Base-by-base conservation (phyloP, 2,113 vertebrate species). In the Macaca mulatta region DNA sequence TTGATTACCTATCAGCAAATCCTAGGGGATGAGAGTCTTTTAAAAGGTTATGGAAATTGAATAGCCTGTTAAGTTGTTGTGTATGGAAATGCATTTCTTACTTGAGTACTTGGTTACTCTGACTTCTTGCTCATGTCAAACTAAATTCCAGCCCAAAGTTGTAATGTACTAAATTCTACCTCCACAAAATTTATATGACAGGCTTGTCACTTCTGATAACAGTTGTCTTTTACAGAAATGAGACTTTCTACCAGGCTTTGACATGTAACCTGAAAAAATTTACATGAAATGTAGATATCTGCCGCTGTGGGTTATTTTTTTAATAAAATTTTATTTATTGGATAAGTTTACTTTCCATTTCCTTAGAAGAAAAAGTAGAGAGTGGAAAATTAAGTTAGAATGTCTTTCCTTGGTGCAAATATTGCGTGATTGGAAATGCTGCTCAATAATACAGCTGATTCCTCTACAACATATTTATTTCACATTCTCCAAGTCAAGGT, bases 1-100 rank as follows among this genome's bases (percentile, higher is more conserved):
- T 97, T 96, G 94, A 96, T 96, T 97, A 95, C n/a, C 48, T 97
- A 95, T 95, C 67, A 97, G 74, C 27, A 92, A 96, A 85, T 95
- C 57, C n/a, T 91, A 32, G 12, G 2, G 40, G 8, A 14, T 17
- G 20, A 79, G 30, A 0, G 0, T 35, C 38, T 84, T 48, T 85
- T 22, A 69, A 90, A 89, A 97, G 77, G 43, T 92, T 87, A 93
- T 78, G 67, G 81, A 97, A 96, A 95, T 91, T 96, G 27, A 14
- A 77, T 23, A 48, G 45, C 52, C 85, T 90, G 5, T 80, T 96
- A 75, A 70, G 14, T 85, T 94, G 89, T 50, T 94, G 48, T 69
- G 22, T n/a, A 86, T 80, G 57, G 64, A 43, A 90, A 82, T 48
- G 11, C 78, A 84, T 94, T 97, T 91, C n/a, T 94, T 88, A 87